A percentile compares a stretch with the other conserved stretches of the same genome.
These are phyloP conservation scores for Entomyzon cyanotis DNA, from an alignment of 2,113 vertebrate genomes.

Conservation along the genomic window DNA sequence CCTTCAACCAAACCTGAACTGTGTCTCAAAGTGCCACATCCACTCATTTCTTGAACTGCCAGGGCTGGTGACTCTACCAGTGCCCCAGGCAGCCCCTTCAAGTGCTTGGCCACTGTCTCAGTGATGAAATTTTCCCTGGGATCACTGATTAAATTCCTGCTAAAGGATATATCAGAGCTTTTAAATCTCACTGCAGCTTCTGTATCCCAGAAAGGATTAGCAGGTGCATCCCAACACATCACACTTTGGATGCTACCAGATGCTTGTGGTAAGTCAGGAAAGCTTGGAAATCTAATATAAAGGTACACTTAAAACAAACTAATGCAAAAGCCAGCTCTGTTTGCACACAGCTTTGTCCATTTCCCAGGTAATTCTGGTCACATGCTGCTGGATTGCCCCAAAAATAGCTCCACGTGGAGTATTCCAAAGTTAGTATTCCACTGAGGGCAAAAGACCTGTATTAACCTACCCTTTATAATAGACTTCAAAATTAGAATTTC, in stretches of 20 bases:
- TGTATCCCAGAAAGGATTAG: not conserved
- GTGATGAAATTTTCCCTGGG: not conserved
- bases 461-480: not conserved
- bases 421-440: not conserved
- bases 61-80: not conserved
- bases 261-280: not conserved
- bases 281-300: not conserved
- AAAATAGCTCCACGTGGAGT: not conserved
- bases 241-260: not conserved
- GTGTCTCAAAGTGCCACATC: not conserved
- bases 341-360: not conserved
- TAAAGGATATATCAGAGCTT: not conserved
- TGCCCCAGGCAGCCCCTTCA: not conserved
- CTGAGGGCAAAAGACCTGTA: not conserved
- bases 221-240: not conserved
- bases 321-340: not conserved
- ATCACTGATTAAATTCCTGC: not conserved
- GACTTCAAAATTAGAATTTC: not conserved
- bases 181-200: not conserved
- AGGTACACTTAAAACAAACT: not conserved
- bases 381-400: not conserved
- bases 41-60: not conserved
- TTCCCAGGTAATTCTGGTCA: not conserved
- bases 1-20: not conserved
- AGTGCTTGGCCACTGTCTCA: not conserved